Base-by-base conservation (phyloP, 2,113 vertebrate genomes). In the Rhabdornis inornatus region DNA sequence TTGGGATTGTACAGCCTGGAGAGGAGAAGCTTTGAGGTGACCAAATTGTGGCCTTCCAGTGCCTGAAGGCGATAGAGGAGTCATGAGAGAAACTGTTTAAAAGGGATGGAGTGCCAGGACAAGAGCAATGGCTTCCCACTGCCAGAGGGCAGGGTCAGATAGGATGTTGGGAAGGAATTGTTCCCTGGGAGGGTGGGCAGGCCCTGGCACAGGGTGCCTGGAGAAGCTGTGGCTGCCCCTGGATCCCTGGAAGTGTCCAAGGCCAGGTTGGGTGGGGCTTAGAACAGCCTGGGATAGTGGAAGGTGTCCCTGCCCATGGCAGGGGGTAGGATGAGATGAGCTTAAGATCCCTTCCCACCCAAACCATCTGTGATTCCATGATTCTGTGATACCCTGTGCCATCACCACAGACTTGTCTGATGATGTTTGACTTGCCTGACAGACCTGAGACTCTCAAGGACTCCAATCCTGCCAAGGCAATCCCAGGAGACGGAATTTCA, bases 41-140 rank as follows among this genome's bases (percentile, higher is more conserved):
- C 7, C 33, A 0, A 3, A 6, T 0, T 52, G 72, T 39, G 45
- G 8, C 5, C 6, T 40, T 13, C 1, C 50, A 57, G 4, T 0
- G 1, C 53, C 53, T 77, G 31, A 15, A 59, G 27, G 39, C 60
- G 33, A 2, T 11, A 0, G 1, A 52, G 1, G 28, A 59, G 3
- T 3, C 1, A 28, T 25, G 35, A 37, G 12, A 40, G 52, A 60
- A 27, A 31, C 8, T 50, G 1, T 15, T 8, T 0, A 1, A 1
- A 60, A 37, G 45, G 31, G 22, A 2, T 52, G 22, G 72, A 53
- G 55, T 1, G 33, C 0, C 33, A 77, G 45, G 44, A 33, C 31
- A 18, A 0, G 3, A 37, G 16, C 39, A 69, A 60, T 53, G 37
- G 44, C 4, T 49, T 44, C 37, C 13, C 21, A 50, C 0, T 86